Evolutionary conservation across 1,140 invertebrate species (phyloP), one percentile per base, ranked within the genome.

Genomic region (Ylistrum balloti): DNA sequence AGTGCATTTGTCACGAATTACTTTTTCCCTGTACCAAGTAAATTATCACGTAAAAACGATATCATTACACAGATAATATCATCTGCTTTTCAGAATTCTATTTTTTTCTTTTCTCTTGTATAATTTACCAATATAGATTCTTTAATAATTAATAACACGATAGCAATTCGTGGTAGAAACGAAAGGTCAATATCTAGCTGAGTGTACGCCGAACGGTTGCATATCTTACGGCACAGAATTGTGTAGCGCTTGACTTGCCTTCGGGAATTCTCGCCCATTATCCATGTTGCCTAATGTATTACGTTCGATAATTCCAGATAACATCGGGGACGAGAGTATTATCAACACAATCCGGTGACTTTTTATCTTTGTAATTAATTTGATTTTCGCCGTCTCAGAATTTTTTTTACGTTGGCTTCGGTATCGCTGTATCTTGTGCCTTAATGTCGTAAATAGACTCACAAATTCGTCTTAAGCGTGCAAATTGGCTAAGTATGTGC

Each of bases 291-390:
- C 56, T 74, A 74, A 74, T 74, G 56, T 74, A 28, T 74, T 74
- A 22, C 56, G 56, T 28, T 74, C 56, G 56, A 74, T 74, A 74
- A 74, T 74, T 74, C 22, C 20, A 7, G 56, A 74, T 74, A 74
- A 74, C 22, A 74, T 28, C 22, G 17, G 56, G 28, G 56, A 74
- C 56, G 5, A 28, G n/a, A 17, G n/a, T 28, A 74, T 74, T 28
- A 74, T 74, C 56, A 28, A 74, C 56, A 74, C 56, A 5, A 74
- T 74, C 56, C 15, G 15, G n/a, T n/a, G 56, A 74, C n/a, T 74
- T 74, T n/a, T n/a, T 74, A 74, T 74, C 56, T 74, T 28, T 28
- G 56, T 74, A 74, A 74, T 74, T 74, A 74, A 74, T n/a, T 74
- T 5, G 56, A 74, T 28, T 74, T 74, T 74, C 11, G 56, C 22